Conservation (phyloP, 1,140 invertebrate genomes). For the Parapsyche elsis region DNA sequence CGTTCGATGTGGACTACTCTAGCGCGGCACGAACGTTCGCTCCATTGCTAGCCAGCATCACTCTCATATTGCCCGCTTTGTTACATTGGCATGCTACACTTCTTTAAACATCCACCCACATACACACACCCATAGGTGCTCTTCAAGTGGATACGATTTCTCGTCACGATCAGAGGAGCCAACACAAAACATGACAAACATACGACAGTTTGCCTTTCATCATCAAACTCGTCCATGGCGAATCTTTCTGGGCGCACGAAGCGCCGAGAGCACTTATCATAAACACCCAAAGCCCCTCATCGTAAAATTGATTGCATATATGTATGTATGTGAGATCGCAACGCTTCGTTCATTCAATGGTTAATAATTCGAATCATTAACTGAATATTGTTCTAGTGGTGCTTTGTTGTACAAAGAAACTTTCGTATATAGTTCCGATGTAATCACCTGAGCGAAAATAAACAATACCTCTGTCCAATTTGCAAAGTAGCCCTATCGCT, state of each 20-base stretch:
- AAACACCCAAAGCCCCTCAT: neutral
- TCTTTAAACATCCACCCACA: conserved; percentile 37
- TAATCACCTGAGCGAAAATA: neutral
- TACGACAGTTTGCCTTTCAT: conserved; percentile 38
- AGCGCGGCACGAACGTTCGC: conserved; percentile 25
- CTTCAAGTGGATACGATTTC: conserved; percentile 41
- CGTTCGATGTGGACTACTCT: conserved; percentile 5
- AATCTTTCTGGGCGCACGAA: neutral
- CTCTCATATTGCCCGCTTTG: conserved; percentile 42
- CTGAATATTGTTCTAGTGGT: no score
- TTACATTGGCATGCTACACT: conserved; percentile 40
- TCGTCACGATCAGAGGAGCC: conserved; percentile 31
- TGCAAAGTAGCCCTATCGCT: conserved; percentile 13
- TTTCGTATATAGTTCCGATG: no score
- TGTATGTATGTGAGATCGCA: neutral
- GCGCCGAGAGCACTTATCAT: neutral
- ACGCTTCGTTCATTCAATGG: no score
- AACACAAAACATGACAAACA: conserved; percentile 42
- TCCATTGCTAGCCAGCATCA: conserved; percentile 41
- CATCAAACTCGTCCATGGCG: conserved; percentile 1
- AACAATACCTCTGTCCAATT: conserved; percentile 5
- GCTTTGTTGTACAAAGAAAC: no score
- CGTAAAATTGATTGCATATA: neutral
- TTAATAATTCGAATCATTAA: no score
- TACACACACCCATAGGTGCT: conserved; percentile 3